A percentile compares a stretch with the other conserved stretches of the same genome.
Conservation (phyloP, 2,888 invertebrate genomes). For the Tinea trinotella region DNA sequence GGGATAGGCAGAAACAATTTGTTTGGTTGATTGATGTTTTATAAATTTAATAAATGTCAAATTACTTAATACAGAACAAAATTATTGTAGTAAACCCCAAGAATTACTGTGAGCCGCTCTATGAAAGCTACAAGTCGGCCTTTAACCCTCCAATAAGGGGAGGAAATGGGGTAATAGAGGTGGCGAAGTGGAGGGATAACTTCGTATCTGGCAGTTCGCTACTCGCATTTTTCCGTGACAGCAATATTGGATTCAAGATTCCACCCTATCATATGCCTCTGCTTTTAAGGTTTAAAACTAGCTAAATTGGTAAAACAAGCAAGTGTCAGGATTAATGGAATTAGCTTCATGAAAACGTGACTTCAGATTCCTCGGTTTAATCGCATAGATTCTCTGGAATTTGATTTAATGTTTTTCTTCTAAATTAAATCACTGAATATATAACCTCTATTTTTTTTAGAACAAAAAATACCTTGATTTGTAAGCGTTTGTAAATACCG, state of each 20-base stretch:
- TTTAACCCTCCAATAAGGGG: background rate
- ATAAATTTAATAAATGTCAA: too few relatives aligned
- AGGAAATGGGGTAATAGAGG: background rate
- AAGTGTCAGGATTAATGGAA: background rate
- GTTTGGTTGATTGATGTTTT: too few relatives aligned
- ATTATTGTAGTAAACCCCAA: background rate
- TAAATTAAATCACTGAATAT: too few relatives aligned
- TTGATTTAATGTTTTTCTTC: too few relatives aligned
- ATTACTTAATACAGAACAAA: too few relatives aligned
- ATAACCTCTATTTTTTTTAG: background rate
- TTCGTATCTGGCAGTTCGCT: constrained; percentile 8
- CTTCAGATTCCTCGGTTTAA: too few relatives aligned
- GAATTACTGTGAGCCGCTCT: background rate
- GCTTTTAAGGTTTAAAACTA: background rate
- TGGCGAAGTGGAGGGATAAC: background rate
- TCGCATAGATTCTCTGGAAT: too few relatives aligned
- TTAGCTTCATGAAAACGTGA: too few relatives aligned
- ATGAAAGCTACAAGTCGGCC: constrained; percentile 8
- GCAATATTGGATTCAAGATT: constrained; percentile 15
- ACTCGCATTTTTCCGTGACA: constrained; percentile 6
- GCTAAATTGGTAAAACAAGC: background rate
- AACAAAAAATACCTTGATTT: background rate
- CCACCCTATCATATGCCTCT: background rate
- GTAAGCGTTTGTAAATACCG: background rate
- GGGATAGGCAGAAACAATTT: too few relatives aligned